A percentile compares a stretch with the other conserved stretches of the same genome.
These are phyloP conservation scores for Cricetomys ansorgei DNA, from an alignment of 2,113 vertebrate species.

Conservation along the genomic window DNA sequence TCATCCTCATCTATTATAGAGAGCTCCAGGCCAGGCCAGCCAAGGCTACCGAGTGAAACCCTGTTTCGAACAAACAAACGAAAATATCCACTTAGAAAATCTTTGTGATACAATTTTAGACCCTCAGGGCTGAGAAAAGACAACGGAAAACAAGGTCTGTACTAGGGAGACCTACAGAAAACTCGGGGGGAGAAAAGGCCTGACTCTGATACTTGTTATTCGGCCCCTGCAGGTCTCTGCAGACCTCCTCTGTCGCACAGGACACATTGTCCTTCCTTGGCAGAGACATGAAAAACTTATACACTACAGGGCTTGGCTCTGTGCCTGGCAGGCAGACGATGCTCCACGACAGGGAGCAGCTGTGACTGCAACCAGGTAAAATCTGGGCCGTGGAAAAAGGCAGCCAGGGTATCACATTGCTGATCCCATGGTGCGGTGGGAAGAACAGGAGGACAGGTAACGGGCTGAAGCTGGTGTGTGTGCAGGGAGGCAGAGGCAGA, in stretches of 20 bases:
- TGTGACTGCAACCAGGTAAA: not conserved
- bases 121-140: not conserved
- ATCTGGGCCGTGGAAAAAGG: not conserved
- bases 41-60: not conserved
- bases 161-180: not conserved
- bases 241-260: not conserved
- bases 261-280: not conserved
- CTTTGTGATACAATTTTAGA: not conserved
- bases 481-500: not conserved
- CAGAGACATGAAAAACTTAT: not conserved
- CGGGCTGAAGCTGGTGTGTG: not conserved
- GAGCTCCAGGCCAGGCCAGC: not conserved
- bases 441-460: not conserved
- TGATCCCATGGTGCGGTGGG: rapidly evolving
- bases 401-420: not conserved
- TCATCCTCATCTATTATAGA: not conserved
- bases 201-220: not conserved
- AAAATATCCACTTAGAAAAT: not conserved
- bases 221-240: not conserved
- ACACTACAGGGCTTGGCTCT: not conserved
- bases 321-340: not conserved
- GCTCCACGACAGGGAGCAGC: not conserved
- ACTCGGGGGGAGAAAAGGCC: not conserved
- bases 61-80: too few species aligned
- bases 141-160: not conserved